Conservation (phyloP, 2,797 vertebrate genomes). For the Acipenser oxyrinchus region DNA sequence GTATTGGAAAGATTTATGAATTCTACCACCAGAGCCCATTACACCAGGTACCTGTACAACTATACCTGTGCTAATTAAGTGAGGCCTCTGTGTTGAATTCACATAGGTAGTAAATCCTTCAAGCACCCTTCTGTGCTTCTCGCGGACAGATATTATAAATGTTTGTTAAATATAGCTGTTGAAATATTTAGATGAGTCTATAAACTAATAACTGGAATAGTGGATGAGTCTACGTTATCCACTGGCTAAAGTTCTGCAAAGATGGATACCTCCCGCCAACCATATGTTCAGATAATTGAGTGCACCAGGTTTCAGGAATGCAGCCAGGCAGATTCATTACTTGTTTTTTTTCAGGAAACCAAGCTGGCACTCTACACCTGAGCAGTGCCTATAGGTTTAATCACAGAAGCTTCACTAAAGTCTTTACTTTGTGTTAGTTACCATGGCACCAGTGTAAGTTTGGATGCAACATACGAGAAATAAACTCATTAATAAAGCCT, state of each 20-base stretch:
- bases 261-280: conserved; percentile 38
- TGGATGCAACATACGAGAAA: not conserved
- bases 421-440: not conserved
- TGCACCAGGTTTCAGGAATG: conserved; percentile 50
- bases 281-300: conserved; percentile 55
- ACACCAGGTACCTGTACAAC: conserved; percentile 35
- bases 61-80: conserved; percentile 48
- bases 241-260: conserved; percentile 29
- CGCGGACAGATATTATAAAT: not conserved
- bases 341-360: not conserved
- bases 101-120: not conserved
- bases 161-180: conserved; percentile 3
- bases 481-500: not conserved
- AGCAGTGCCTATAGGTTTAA: not conserved
- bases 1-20: conserved; percentile 56
- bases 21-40: conserved; percentile 50
- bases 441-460: not conserved
- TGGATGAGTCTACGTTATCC: not conserved
- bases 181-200: not conserved
- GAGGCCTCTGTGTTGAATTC: conserved; percentile 28
- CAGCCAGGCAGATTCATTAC: conserved; percentile 38
- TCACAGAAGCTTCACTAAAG: not conserved
- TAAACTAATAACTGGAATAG: not conserved
- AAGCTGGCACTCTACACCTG: not conserved
- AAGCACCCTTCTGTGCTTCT: not conserved